These are phyloP conservation scores for Laticauda laticaudata DNA, from an alignment of 2,113 vertebrate species.

Conservation along the genomic window DNA sequence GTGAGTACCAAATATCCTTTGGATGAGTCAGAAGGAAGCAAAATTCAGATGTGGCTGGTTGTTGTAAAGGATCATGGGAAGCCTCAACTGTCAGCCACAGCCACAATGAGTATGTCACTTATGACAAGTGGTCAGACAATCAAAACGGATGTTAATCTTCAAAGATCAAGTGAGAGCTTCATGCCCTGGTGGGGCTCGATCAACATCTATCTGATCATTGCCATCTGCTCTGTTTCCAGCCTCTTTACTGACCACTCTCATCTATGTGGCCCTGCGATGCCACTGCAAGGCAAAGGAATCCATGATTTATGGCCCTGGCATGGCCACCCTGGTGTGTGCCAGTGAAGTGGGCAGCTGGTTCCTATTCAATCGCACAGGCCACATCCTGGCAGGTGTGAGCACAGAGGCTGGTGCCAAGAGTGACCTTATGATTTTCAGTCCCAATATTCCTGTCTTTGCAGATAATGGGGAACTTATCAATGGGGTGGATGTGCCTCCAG, in stretches of 20 bases:
- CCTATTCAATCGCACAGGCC: background rate
- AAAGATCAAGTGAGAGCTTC: background rate
- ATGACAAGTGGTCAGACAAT: background rate
- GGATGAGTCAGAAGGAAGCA: background rate
- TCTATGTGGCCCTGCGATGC: background rate
- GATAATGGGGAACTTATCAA: background rate
- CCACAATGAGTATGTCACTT: background rate
- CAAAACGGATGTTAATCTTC: background rate
- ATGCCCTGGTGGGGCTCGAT: background rate
- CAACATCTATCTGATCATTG: background rate
- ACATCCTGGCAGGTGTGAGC: background rate
- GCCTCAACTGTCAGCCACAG: background rate
- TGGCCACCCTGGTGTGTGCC: background rate
- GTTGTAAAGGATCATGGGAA: background rate
- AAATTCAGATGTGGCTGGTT: background rate
- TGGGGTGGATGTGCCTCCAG: accelerated
- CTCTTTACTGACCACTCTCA: background rate
- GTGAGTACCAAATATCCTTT: background rate
- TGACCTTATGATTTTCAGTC: conserved; percentile 37
- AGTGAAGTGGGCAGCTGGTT: background rate
- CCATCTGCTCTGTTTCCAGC: background rate
- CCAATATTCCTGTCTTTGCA: conserved; percentile 44
- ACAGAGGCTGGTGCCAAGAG: background rate
- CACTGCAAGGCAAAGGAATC: background rate
- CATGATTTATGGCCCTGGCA: background rate